Evolutionary conservation across 2,888 invertebrate species (phyloP).

Genomic region (Anthoptus insignis): DNA sequence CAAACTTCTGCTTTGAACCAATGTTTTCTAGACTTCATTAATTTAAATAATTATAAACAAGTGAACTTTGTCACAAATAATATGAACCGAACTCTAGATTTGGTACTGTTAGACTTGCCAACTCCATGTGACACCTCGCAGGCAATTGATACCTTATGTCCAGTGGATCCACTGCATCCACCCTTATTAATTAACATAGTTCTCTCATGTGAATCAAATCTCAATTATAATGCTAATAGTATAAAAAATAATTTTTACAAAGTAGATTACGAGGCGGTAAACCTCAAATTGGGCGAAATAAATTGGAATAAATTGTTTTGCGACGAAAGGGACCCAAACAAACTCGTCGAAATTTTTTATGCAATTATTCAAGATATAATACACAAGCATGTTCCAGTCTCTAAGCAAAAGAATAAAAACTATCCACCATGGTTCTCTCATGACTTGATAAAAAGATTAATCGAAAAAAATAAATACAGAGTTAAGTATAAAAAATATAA

Average conservation of each 20-base stretch:
- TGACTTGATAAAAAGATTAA: constrained; percentile 11
- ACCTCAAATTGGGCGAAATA: not conserved
- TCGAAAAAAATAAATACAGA: constrained; percentile 28
- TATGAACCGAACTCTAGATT: constrained; percentile 15
- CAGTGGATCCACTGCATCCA: constrained; percentile 21
- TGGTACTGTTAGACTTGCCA: constrained; percentile 12
- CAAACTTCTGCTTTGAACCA: not conserved
- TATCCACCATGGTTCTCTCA: constrained; percentile 12
- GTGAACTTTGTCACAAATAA: not conserved
- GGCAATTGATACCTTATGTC: not conserved
- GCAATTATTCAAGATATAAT: not conserved
- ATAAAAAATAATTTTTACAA: constrained; percentile 1
- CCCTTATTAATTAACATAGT: not conserved
- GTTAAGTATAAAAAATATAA: constrained; percentile 20
- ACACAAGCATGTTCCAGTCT: not conserved
- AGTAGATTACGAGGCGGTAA: not conserved
- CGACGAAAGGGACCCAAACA: not conserved
- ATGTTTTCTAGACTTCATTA: not conserved
- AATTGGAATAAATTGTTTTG: constrained; percentile 1
- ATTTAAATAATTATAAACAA: constrained; percentile 15
- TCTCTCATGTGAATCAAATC: not conserved
- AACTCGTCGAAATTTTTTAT: constrained; percentile 6
- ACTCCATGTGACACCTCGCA: not conserved
- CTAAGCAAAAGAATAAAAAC: not conserved
- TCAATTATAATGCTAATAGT: too few relatives aligned